Evolutionary conservation across 2,888 invertebrate species (phyloP).

Genomic region (Microchrysa polita): DNA sequence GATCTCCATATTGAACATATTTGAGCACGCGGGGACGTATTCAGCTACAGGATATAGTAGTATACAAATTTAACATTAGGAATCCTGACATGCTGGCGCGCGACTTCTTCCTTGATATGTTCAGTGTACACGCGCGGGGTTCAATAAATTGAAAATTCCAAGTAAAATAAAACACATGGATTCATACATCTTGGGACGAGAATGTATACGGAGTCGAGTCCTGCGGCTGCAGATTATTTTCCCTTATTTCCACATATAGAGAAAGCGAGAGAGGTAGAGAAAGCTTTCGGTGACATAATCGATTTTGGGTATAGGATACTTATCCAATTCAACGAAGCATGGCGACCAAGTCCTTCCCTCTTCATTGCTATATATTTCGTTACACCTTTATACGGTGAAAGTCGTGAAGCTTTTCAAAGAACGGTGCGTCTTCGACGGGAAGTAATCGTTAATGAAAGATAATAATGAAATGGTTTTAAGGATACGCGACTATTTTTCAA

Average conservation of each 20-base stretch:
- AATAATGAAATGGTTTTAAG: too few relatives aligned
- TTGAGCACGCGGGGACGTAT: too few relatives aligned
- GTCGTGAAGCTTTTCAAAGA: not conserved
- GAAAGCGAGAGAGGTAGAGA: not conserved
- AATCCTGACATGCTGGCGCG: not conserved
- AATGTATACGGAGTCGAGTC: not conserved
- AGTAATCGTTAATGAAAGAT: not conserved
- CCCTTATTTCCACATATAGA: constrained; percentile 26
- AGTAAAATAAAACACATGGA: constrained; percentile 10
- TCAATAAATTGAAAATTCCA: constrained; percentile 3
- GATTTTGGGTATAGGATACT: constrained; percentile 21
- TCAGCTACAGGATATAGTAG: too few relatives aligned
- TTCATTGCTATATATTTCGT: not conserved
- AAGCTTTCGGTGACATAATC: constrained; percentile 44
- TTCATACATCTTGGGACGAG: not conserved
- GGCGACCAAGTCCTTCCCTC: not conserved
- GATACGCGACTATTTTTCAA: too few relatives aligned
- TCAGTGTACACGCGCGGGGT: not conserved
- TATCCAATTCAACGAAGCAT: not conserved
- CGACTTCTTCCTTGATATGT: not conserved
- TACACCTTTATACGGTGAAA: not conserved
- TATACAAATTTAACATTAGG: too few relatives aligned
- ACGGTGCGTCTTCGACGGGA: not conserved
- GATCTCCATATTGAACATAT: too few relatives aligned
- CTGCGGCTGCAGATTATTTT: not conserved